Evolutionary conservation across 1,140 invertebrate genomes (phyloP).

Genomic region (Habropoda laboriosa): DNA sequence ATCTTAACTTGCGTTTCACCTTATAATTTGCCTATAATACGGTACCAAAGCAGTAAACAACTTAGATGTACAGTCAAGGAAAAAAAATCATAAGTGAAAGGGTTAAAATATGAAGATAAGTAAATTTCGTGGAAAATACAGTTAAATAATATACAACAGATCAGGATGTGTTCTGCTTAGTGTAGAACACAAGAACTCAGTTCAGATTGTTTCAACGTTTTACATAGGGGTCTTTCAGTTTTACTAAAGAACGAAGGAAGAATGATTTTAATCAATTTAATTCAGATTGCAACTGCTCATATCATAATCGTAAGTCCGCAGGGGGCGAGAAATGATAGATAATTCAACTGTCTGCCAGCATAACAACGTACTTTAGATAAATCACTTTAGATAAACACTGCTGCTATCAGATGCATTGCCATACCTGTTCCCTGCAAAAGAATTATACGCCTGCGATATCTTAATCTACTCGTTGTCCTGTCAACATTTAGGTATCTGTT

Average conservation of each 20-base stretch:
- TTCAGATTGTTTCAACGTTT: not conserved
- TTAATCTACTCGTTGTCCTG: conserved; percentile 24
- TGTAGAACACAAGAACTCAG: no score
- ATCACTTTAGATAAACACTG: conserved; percentile 40
- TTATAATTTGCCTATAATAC: no score
- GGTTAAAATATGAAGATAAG: no score
- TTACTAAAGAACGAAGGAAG: no score
- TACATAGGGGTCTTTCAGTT: not conserved
- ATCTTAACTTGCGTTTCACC: no score
- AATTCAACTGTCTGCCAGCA: conserved; percentile 16
- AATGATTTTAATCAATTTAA: conserved; percentile 5
- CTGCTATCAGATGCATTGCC: conserved; percentile 30
- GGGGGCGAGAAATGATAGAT: conserved; percentile 32
- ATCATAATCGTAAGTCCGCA: not conserved
- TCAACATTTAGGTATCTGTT: conserved; percentile 28
- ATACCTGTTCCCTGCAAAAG: conserved; percentile 23
- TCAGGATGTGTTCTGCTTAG: no score
- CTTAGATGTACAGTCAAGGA: no score
- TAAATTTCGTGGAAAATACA: no score
- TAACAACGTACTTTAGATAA: conserved; percentile 44
- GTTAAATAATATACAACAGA: no score
- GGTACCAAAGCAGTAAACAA: no score
- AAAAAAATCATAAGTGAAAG: no score
- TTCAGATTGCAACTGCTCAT: not conserved
- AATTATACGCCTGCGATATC: conserved; percentile 31